phyloP scores from a whole-genome alignment of 2,888 invertebrate genomes.

The Aporophyla lueneburgensis region DNA sequence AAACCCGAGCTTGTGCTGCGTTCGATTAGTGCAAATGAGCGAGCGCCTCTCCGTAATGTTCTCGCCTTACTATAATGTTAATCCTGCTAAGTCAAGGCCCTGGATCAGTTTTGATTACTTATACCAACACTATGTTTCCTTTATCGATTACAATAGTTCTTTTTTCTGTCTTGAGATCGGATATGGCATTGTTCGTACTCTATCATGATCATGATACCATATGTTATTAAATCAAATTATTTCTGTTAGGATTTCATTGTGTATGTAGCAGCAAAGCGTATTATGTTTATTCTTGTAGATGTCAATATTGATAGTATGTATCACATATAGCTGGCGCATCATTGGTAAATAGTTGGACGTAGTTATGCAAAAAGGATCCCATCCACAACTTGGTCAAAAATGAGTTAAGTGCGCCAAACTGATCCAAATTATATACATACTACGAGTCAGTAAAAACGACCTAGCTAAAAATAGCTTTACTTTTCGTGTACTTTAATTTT shows the following conservation, averaged over 20 bases:
- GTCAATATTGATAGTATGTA: slow-evolving; percentile 39
- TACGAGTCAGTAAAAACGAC: too few relatives aligned
- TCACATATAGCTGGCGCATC: not conserved
- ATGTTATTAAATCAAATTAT: slow-evolving; percentile 16
- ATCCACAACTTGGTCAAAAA: too few relatives aligned
- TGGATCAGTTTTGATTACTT: slow-evolving; percentile 46
- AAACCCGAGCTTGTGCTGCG: slow-evolving; percentile 77
- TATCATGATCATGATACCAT: slow-evolving; percentile 17
- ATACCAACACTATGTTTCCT: slow-evolving; percentile 3
- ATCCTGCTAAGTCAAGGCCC: slow-evolving; percentile 34
- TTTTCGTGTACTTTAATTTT: too few relatives aligned
- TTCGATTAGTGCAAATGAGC: slow-evolving; percentile 81
- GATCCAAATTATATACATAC: too few relatives aligned
- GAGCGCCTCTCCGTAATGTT: slow-evolving; percentile 71
- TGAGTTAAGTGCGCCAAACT: too few relatives aligned
- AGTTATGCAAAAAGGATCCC: too few relatives aligned
- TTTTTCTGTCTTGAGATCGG: slow-evolving; percentile 11
- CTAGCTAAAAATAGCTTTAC: too few relatives aligned
- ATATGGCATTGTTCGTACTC: slow-evolving; percentile 11
- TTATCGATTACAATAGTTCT: not conserved
- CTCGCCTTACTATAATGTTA: slow-evolving; percentile 70
- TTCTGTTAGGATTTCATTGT: slow-evolving; percentile 18
- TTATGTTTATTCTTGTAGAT: slow-evolving; percentile 17
- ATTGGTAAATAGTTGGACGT: slow-evolving; percentile 17
- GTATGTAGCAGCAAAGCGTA: not conserved